Conservation (phyloP, 2,113 vertebrate species). For the Tiliqua scincoides region DNA sequence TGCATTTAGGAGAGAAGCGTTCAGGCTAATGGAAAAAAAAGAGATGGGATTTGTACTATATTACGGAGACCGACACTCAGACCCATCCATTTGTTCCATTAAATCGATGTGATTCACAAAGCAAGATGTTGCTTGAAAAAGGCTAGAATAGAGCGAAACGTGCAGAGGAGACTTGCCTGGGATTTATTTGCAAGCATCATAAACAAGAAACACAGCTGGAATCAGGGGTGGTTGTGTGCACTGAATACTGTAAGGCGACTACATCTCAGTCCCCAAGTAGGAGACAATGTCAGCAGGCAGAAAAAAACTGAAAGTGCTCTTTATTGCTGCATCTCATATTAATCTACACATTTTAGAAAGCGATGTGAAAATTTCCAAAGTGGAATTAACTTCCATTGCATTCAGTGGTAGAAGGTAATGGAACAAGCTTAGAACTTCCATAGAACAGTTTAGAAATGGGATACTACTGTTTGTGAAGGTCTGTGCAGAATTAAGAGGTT, state of each 20-base stretch:
- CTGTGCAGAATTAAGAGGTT: neutral
- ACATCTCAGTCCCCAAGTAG: neutral
- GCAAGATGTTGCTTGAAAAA: constrained; percentile 63
- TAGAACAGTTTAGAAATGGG: neutral
- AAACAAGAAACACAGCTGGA: neutral
- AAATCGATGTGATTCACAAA: constrained; percentile 70
- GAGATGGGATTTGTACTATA: constrained; percentile 69
- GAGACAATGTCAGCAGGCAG: neutral
- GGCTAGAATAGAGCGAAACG: constrained; percentile 60
- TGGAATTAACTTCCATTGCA: neutral
- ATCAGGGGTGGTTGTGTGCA: neutral
- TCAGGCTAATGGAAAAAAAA: constrained; percentile 69
- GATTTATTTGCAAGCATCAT: constrained; percentile 50
- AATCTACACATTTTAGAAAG: neutral
- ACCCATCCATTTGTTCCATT: constrained; percentile 62
- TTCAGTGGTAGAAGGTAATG: neutral
- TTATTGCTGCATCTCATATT: neutral
- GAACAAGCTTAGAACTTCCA: neutral
- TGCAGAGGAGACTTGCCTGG: constrained; percentile 44
- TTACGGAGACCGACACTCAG: constrained; percentile 63
- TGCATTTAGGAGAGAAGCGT: constrained; percentile 71
- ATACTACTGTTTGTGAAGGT: neutral
- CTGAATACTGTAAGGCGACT: neutral
- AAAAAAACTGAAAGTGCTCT: neutral
- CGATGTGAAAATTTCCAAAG: neutral